Evolutionary conservation across 2,797 vertebrate genomes (phyloP), one percentile per base, ranked within the genome.

Genomic region (Chelidonichthys spinosus): DNA sequence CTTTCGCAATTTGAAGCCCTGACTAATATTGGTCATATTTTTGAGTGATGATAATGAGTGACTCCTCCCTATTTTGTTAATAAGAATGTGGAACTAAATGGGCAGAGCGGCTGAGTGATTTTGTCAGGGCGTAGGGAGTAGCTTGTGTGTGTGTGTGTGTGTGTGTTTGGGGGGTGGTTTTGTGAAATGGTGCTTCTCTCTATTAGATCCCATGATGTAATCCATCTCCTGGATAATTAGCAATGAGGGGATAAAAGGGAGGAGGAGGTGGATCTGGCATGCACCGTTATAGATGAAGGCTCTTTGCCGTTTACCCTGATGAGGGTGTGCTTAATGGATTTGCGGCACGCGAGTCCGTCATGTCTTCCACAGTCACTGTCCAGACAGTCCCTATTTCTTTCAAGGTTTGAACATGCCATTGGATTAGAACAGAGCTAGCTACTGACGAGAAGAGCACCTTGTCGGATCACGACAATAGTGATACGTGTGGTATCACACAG

Each of bases 141-240:
- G 53, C 73, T 56, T 67, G 58, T 72, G 69, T 42, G 40, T 71
- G 73, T 58, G 66, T 65, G 63, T 46, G 64, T 76, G 73, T 62
- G 69, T 52, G 85, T 69, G 74, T 76, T 78, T 78, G 68, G 36
- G 55, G 25, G 50, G 63, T 63, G 66, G 60, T 69, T 63, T 79
- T 40, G 74, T 84, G 76, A 88, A 90, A 90, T 88, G 79, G 79
- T 55, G 82, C 79, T 81, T 79, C 76, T 88, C 90, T 86, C 85
- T 86, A 89, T 92, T 93, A 92, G 85, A 89, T 90, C 81, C 79
- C 81, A 83, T 92, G 85, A 93, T 92, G 89, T 89, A 89, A 93
- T 94, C 92, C 85, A 87, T 92, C 91, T 91, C 90, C 86, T 87
- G 79, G 74, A 87, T 92, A 92, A 93, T 92, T 92, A 93, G 87